These are phyloP conservation scores for Muricea muricata DNA, from an alignment of 92 coral and sea anemone species.

Conservation along the genomic window DNA sequence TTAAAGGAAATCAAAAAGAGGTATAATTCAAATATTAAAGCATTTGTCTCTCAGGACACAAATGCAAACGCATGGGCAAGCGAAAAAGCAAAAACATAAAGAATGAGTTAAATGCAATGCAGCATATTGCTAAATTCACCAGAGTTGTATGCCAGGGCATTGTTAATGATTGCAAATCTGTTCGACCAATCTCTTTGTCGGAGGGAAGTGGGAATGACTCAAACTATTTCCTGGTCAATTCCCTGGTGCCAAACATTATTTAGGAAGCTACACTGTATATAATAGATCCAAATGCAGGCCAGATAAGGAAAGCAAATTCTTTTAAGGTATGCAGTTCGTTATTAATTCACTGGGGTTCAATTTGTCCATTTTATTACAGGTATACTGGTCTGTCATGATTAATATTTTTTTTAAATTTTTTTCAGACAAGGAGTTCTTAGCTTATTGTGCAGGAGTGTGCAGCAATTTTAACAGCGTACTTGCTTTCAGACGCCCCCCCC, in stretches of 20 bases:
- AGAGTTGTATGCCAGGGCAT: neutral
- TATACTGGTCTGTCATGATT: neutral
- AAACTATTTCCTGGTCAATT: constrained; percentile 25
- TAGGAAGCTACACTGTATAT: constrained; percentile 47
- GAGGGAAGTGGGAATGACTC: constrained; percentile 33
- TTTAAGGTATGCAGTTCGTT: neutral
- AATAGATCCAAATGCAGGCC: constrained; percentile 52
- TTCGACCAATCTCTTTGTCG: neutral
- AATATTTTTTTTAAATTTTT: neutral
- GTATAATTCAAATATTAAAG: constrained; percentile 38
- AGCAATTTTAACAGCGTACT: neutral
- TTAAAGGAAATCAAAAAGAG: constrained; percentile 53
- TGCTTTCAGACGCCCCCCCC: no score
- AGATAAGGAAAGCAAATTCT: constrained; percentile 37
- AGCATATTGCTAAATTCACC: neutral
- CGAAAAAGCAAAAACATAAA: constrained; percentile 54
- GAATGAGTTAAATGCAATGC: neutral
- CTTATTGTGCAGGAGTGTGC: constrained; percentile 5
- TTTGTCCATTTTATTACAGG: neutral
- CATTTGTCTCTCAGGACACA: constrained; percentile 41
- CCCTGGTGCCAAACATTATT: constrained; percentile 47
- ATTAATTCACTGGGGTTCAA: neutral
- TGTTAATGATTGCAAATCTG: neutral
- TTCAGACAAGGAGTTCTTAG: neutral
- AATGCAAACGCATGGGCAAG: constrained; percentile 57